Base-by-base conservation (phyloP, 2,888 invertebrate species). In the Geotrupes spiniger region DNA sequence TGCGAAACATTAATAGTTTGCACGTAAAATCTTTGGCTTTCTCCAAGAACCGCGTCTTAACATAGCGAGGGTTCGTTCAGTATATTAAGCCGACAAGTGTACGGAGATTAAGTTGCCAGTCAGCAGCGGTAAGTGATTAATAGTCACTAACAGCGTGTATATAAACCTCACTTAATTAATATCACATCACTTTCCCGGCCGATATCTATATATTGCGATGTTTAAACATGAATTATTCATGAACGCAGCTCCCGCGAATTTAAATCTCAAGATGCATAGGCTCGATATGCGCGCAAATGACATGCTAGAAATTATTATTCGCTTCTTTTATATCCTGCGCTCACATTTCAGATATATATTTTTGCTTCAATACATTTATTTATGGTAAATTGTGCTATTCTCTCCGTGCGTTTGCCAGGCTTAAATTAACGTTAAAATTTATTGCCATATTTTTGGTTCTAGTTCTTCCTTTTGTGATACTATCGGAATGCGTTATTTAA, bases 211-310 rank as follows among this genome's bases (percentile, higher is more conserved):
- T 64, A 64, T 63, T 62, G 63, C 62, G 60, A 61, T 64, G 65
- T 65, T 63, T 63, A 62, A 63, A 62, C 58, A 62, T 69, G 68
- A 68, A 69, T 69, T 61, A 69, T 69, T 68, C 67, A 69, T 69
- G 62, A 63, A 61, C 59, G 55, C 56, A 62, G 59, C 57, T 62
- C 57, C 59, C 59, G 62, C 62, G 63, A 66, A 68, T 69, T 69
- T 68, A 64, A 69, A 69, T 69, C 66, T 66, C 64, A 64, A 68
- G 67, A 68, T 67, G 64, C 61, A 57, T 51, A 46, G 56, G 31
- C 39, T 38, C 46, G 60, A 58, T 60, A 58, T 47, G 52, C 46
- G 51, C 51, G 47, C 47, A 49, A 58, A 51, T 53, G 58, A 58
- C 58, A 53, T 46, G 46, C 46, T 49, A 39, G 50, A 56, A 55